These are phyloP conservation scores for Calyptommatus sinebrachiatus DNA, from an alignment of 2,113 vertebrate genomes.

Conservation along the genomic window DNA sequence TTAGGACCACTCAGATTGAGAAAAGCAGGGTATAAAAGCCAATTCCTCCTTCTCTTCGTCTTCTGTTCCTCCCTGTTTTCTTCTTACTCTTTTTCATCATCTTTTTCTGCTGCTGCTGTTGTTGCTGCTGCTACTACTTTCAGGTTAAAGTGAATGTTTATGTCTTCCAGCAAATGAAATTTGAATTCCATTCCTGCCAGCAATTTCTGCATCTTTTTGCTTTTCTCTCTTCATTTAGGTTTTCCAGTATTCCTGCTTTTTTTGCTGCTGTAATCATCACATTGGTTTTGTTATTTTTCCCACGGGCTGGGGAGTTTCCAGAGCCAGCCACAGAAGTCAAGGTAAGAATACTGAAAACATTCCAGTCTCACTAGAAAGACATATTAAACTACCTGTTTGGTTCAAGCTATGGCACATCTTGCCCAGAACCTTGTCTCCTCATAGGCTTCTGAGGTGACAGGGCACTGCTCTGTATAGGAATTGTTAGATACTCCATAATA, in stretches of 20 bases:
- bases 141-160: not conserved
- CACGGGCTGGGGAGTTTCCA: constrained; percentile 75
- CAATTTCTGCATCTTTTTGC: not conserved
- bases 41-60: too few species aligned
- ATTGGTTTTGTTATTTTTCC: constrained; percentile 77
- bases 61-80: too few species aligned
- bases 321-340: constrained; percentile 70
- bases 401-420: not conserved
- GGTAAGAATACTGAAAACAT: constrained; percentile 62
- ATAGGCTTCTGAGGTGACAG: too few species aligned
- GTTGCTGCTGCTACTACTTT: too few species aligned
- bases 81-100: too few species aligned
- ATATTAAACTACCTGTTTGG: not conserved
- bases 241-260: constrained; percentile 73
- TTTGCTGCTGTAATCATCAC: constrained; percentile 77
- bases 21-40: too few species aligned
- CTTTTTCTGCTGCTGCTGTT: too few species aligned
- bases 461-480: too few species aligned
- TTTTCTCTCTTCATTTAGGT: constrained; percentile 56
- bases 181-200: not conserved
- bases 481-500: too few species aligned
- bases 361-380: too few species aligned
- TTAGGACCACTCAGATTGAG: too few species aligned
- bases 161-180: not conserved
- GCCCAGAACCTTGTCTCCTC: not conserved